Evolutionary conservation across 2,888 invertebrate species (phyloP), one percentile per base, ranked within the genome.

Genomic region (Andrena chrysosceles): DNA sequence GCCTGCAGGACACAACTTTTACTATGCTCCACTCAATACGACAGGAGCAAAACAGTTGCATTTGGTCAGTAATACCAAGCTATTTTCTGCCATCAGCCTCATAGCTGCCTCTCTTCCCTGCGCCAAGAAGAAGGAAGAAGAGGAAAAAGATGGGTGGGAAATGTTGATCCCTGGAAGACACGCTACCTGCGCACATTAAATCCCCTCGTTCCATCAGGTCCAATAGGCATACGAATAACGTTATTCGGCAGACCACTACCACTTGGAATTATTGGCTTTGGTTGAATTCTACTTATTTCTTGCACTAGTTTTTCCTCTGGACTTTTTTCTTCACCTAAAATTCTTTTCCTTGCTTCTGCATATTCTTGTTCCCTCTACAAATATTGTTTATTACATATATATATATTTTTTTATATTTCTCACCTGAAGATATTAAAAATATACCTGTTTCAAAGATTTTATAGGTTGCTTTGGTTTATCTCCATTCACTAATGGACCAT

Each of bases 311-410:
- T 91, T 52, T 97, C 97, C 92, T 97, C 97, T 0, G 97, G 97
- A 93, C 97, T 97, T 89, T 96, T 95, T 72, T 97, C 97, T 93
- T 98, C 97, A 20, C 99, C 99, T 89, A 99, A 94, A 94, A 99
- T 99, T 92, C 99, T 95, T 86, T 98, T 95, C 87, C 99, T 96
- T 26, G 98, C 98, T 93, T 98, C 97, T 16, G 98, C 98, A 93
- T 99, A 99, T 92, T 98, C 99, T 92, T 98, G 98, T 94, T 98
- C 98, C 90, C 99, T 95, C 95, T 99, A 93, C 8, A 66, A 69
- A 78, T 64, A 73, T 56, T 35, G 26, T n/a, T 70, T 13, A 20
- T 62, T 35, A 54, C 29, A 68, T 52, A 31, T 8, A 20, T 20
- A 52, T 7, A 7, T 31, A 52, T 13, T 31, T 67, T 63, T 56